Conservation (phyloP, 2,113 vertebrate genomes). For the Saiga tatarica region DNA sequence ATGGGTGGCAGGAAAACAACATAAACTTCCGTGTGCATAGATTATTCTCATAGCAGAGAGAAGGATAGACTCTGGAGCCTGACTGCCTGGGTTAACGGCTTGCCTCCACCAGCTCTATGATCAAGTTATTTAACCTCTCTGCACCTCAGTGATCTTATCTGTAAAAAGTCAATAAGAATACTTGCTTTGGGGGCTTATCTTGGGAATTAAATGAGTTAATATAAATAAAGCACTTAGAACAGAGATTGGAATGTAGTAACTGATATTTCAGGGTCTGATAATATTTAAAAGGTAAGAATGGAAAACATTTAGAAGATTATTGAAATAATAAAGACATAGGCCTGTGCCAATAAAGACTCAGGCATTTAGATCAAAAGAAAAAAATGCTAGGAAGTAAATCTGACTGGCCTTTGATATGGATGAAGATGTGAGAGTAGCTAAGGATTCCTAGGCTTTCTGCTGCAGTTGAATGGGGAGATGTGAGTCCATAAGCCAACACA, state of each 20-base stretch:
- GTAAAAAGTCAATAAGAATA: background rate
- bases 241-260: background rate
- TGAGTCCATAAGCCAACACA: background rate
- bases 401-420: background rate
- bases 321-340: background rate
- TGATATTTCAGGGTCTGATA: background rate
- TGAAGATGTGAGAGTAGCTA: background rate
- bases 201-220: background rate
- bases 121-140: background rate
- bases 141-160: background rate
- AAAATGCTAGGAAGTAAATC: background rate
- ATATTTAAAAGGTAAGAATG: background rate
- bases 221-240: background rate
- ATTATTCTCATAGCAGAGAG: background rate
- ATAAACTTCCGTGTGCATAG: background rate
- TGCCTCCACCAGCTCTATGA: background rate
- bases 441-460: background rate
- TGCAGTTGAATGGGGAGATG: background rate
- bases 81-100: background rate
- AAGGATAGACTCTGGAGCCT: background rate
- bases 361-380: background rate
- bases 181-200: background rate
- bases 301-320: background rate
- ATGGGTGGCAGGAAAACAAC: background rate
- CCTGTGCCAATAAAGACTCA: background rate